Evolutionary conservation across 2,888 invertebrate genomes (phyloP).

Genomic region (Lasioglossum zephyrum): DNA sequence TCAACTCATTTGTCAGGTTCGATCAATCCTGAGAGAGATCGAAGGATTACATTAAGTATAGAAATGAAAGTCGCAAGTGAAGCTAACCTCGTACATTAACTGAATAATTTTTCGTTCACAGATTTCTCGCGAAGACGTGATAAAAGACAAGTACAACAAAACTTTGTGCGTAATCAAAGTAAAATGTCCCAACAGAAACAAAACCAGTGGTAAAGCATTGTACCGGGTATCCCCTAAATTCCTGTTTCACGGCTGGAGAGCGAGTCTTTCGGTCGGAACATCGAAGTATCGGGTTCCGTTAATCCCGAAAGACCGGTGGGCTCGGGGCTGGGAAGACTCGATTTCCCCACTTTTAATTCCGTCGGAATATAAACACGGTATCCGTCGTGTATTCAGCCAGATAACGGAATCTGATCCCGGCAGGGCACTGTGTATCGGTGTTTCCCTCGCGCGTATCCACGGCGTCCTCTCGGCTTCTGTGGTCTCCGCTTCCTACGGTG

Average conservation of each 20-base stretch:
- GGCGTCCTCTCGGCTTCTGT: slow-evolving; percentile 59
- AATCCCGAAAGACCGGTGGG: not conserved
- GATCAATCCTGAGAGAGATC: not conserved
- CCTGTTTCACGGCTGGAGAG: not conserved
- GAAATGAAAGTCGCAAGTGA: too few relatives aligned
- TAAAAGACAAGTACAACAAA: too few relatives aligned
- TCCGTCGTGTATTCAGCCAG: slow-evolving; percentile 39
- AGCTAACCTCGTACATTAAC: not conserved
- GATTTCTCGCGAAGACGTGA: too few relatives aligned
- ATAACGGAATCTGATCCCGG: slow-evolving; percentile 60
- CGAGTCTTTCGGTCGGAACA: not conserved
- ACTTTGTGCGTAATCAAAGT: too few relatives aligned
- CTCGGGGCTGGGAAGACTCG: not conserved
- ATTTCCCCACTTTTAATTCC: slow-evolving; percentile 36
- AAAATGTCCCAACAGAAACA: not conserved
- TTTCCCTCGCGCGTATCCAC: slow-evolving; percentile 45
- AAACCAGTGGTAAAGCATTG: not conserved
- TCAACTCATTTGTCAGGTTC: not conserved
- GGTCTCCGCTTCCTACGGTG: slow-evolving; percentile 54
- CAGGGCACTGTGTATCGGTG: slow-evolving; percentile 26
- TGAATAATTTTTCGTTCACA: too few relatives aligned
- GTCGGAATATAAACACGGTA: slow-evolving; percentile 46
- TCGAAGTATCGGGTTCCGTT: slow-evolving; percentile 5
- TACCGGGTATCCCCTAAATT: not conserved
- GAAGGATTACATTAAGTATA: not conserved